These are phyloP conservation scores for Triplophysa yarkandensis DNA, from an alignment of 2,797 vertebrate genomes.

Conservation along the genomic window DNA sequence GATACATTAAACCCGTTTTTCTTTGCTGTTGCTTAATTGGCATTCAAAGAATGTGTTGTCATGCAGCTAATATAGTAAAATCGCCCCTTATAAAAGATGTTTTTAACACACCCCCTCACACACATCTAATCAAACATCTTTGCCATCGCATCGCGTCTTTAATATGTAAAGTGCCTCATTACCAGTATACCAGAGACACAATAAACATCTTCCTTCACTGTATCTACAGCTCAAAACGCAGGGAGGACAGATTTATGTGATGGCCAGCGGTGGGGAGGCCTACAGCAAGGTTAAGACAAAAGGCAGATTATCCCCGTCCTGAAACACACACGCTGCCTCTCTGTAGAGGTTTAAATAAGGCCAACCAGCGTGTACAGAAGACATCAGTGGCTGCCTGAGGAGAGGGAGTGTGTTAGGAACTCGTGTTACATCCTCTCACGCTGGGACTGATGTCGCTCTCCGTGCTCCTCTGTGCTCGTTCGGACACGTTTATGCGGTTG, in stretches of 20 bases:
- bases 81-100: neutral
- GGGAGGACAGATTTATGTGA: neutral
- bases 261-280: neutral
- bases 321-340: neutral
- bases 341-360: neutral
- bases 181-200: neutral
- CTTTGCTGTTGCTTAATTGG: neutral
- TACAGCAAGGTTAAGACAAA: neutral
- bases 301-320: neutral
- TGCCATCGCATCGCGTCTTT: neutral
- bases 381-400: slow-evolving; percentile 9
- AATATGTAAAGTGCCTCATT: neutral
- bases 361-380: neutral
- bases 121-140: neutral
- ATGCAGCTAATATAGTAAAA: neutral
- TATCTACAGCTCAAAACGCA: neutral
- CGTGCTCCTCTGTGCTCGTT: neutral
- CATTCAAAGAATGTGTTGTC: neutral
- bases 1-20: no score
- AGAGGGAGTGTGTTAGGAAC: slow-evolving; percentile 16
- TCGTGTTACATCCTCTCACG: slow-evolving; percentile 33
- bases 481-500: slow-evolving; percentile 16
- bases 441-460: neutral
- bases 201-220: neutral
- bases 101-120: neutral